Percentiles rank a stretch among this genome's conserved stretches.
These are phyloP conservation scores for Yponomeuta sedellus DNA, from an alignment of 2,888 invertebrate genomes.

Conservation along the genomic window DNA sequence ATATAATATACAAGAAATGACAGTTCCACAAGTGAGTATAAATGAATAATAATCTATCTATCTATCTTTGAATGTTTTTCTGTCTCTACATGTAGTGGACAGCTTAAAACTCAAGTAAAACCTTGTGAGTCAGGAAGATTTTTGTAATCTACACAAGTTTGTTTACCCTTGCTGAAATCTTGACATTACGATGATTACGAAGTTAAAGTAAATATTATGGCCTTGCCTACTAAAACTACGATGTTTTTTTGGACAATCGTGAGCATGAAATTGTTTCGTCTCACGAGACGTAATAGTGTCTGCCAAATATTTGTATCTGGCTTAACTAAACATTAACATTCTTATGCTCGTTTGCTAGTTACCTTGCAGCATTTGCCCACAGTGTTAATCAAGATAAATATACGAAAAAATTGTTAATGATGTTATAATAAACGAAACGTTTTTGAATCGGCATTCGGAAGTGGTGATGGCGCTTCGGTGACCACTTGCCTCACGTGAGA, in stretches of 20 bases:
- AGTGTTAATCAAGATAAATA: background rate
- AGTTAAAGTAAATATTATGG: background rate
- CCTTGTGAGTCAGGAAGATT: background rate
- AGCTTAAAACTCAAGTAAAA: background rate
- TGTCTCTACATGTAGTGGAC: no score
- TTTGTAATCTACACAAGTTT: background rate
- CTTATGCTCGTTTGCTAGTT: background rate
- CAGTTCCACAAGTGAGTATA: no score
- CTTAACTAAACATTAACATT: background rate
- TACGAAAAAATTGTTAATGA: background rate
- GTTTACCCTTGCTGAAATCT: background rate
- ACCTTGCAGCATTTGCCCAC: background rate
- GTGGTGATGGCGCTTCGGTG: no score
- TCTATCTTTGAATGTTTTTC: no score
- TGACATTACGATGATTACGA: slow-evolving; percentile 1
- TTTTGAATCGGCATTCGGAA: no score
- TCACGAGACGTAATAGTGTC: background rate
- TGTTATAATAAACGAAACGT: no score
- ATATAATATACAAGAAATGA: no score
- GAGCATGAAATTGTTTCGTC: background rate
- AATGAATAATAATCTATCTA: no score
- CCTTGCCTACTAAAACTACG: background rate
- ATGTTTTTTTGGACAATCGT: background rate
- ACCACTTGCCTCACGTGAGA: no score
- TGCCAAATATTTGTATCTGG: background rate